Evolutionary conservation across 2,888 invertebrate species (phyloP), one percentile per base, ranked within the genome.

Genomic region (Parnassius glacialis): DNA sequence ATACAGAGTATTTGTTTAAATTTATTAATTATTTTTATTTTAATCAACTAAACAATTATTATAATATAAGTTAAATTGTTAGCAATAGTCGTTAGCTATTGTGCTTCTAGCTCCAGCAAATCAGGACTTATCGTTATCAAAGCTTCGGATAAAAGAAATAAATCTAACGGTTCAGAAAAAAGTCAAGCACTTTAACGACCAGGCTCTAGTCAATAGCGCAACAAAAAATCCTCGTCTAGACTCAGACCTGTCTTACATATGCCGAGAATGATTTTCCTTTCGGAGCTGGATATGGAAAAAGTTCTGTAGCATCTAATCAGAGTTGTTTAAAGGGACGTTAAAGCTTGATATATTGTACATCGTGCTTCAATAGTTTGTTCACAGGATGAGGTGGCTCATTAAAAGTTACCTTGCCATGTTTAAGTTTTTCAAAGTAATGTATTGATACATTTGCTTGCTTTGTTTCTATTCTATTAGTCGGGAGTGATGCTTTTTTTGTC

Each of bases 131-230:
- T 54, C 62, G 60, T 62, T 61, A 64, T 65, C 59, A 52, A 61
- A 64, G 59, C 47, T 57, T 57, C 62, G 58, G 60, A 60, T 63
- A 64, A 58, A 64, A 61, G 65, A 63, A 64, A 68, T 67, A 67
- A 67, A 67, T 68, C 67, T 66, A 66, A 67, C 65, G 65, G 65
- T 44, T 16, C 57, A 65, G 66, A 66, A 68, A 67, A 65, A 55
- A 53, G 34, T 57, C 50, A 60, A 53, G 64, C 64, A 67, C 61
- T 65, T 66, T 68, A 68, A 68, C 67, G 66, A 68, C 54, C 55
- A 43, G 58, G 60, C 59, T 16, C 64, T 65, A 59, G 65, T 65
- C 64, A 64, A 67, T 60, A 65, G 66, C 57, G 52, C 52, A n/a
- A 57, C 61, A 68, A 69, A 68, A 69, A 64, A 64, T 42, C 57